Conservation (phyloP, 1,140 invertebrate genomes). For the Drosophila leontia region DNA sequence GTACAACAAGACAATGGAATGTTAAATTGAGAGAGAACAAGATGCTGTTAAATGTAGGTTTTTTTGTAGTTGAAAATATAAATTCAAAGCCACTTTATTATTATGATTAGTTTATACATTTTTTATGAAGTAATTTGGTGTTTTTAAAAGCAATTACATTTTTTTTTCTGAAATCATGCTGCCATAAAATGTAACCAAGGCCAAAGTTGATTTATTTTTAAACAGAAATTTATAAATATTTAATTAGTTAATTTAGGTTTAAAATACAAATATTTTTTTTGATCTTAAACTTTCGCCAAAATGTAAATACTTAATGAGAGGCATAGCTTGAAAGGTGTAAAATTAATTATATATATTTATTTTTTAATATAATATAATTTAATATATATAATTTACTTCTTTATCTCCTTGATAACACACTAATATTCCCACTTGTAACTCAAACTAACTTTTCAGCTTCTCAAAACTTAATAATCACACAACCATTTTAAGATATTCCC, state of each 20-base stretch:
- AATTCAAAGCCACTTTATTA: neutral
- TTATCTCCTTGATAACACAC: neutral
- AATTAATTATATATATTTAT: neutral
- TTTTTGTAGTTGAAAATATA: neutral
- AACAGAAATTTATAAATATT: neutral
- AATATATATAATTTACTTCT: too few relatives aligned
- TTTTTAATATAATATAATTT: neutral
- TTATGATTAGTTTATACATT: neutral
- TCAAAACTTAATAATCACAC: neutral
- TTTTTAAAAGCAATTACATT: neutral
- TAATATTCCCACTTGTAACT: neutral
- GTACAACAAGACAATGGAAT: neutral
- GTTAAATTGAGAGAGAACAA: neutral
- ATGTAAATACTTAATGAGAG: neutral
- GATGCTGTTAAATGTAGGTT: neutral
- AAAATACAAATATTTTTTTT: neutral
- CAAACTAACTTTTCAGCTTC: conserved; percentile 25
- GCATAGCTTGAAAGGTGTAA: neutral
- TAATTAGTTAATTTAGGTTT: neutral
- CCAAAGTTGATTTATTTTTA: neutral
- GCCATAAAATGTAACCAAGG: neutral
- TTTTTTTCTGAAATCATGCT: neutral
- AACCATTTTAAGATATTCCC: conserved; percentile 49
- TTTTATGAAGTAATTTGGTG: neutral
- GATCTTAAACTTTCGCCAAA: neutral